Evolutionary conservation across 1,140 invertebrate species (phyloP), one percentile per base, ranked within the genome.

Genomic region (Apis cerana): DNA sequence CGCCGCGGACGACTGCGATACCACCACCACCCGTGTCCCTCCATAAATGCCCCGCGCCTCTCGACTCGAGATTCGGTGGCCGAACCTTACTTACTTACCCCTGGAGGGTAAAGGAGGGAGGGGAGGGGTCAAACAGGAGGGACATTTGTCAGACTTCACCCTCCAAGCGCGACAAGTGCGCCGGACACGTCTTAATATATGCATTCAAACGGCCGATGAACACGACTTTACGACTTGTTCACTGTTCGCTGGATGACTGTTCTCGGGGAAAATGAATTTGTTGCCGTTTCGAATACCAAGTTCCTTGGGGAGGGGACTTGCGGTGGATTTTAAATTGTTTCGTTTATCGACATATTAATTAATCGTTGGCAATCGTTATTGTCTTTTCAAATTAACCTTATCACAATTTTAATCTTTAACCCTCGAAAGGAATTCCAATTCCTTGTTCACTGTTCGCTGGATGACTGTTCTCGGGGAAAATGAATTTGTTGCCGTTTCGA

Each of bases 131-230:
- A 86, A 86, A 88, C 88, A 75, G 74, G 77, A 89, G 84, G 80
- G 87, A 89, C 87, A 89, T 89, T 89, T 87, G 88, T 89, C 83
- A 89, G 76, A 59, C 48, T 61, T 62, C 72, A 27, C 83, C 80
- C 80, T 72, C 54, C 71, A 19, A 76, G 4, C 75, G 88, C 88
- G 88, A 87, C 88, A 89, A 89, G 88, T 89, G 88, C 77, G 85
- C 87, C 85, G 87, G 88, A 89, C 88, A 89, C 85, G 82, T 89
- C 87, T 89, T 89, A 89, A 89, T 89, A 89, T 89, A 89, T 89
- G 88, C 88, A 89, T 89, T 83, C 77, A 50, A 56, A 33, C 61
- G 74, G 83, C 76, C 87, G 77, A 84, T 80, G 87, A 83, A 85
- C 86, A 81, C 72, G 64, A 78, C 65, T n/a, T 85, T 70, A 75